Evolutionary conservation across 2,888 invertebrate species (phyloP), one percentile per base, ranked within the genome.

Genomic region (Micoletzkya japonica): DNA sequence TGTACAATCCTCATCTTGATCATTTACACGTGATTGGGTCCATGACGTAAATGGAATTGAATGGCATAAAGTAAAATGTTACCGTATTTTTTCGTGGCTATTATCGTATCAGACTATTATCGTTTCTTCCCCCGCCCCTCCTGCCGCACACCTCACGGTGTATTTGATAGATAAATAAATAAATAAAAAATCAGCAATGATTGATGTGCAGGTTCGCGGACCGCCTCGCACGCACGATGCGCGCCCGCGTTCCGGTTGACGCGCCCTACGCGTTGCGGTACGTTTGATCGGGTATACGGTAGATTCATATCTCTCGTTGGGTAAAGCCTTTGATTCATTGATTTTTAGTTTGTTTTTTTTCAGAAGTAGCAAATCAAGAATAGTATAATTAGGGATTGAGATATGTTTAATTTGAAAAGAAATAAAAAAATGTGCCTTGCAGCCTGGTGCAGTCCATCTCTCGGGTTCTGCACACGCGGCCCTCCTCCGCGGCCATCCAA

Each of bases 401-500:
- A n/a, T n/a, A n/a, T 44, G 10, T 20, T 14, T 44, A 44, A 14
- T 44, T 44, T 44, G 10, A 44, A 44, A 44, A 14, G 10, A 44
- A 44, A 44, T 44, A 14, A 44, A 14, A 20, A 17, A 36, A 7
- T 2, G 10, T 58, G 20, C 32, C 28, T 60, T 30, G 7, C 67
- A 73, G 79, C 69, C 73, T 79, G 36, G 79, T 79, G 0, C 79
- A 79, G 54, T 77, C 77, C 30, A 59, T 77, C 57, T 75, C 75
- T 58, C 72, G 77, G 37, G 73, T 79, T 17, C 70, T 79, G 54
- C 70, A 73, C 20, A 70, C 76, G 20, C 70, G 75, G 36, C 72
- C 73, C 36, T 73, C 76, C 28, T 58, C 69, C 34, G 69, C 73
- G 26, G 71, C 74, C 0, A 74, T 66, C 26, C n/a, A 30, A n/a